A percentile compares a stretch with the other conserved stretches of the same genome.
phyloP scores from a whole-genome alignment of 1,140 invertebrate genomes.

The Capitella teleta region DNA sequence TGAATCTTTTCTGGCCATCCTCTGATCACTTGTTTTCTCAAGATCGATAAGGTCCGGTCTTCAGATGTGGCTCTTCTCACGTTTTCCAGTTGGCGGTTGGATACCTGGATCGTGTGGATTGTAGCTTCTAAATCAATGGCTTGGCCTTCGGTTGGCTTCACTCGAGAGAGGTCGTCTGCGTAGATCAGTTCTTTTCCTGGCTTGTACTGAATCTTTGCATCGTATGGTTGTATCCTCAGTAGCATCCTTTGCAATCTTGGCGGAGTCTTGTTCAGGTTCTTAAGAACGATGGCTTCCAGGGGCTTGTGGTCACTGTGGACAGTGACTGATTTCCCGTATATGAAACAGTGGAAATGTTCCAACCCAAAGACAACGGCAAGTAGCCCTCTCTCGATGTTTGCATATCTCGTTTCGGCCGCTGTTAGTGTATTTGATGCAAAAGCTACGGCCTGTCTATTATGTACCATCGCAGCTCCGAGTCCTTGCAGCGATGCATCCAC shows the following conservation, averaged over 20 bases:
- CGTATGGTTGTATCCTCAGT: constrained; percentile 40
- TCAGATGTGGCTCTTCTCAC: no score
- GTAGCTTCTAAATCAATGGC: no score
- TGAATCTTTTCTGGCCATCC: no score
- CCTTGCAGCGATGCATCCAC: constrained; percentile 23
- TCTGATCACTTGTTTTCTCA: no score
- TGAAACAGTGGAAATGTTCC: constrained; percentile 2
- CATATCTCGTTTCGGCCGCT: constrained; percentile 5
- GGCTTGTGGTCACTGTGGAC: constrained; percentile 14
- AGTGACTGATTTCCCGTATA: constrained; percentile 4
- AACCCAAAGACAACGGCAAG: constrained; percentile 10
- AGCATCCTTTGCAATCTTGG: no score
- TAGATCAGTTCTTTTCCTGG: constrained; percentile 36
- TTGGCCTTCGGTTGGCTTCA: no score
- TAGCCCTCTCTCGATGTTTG: constrained; percentile 8
- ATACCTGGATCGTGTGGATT: no score
- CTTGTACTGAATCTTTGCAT: constrained; percentile 36
- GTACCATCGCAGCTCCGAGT: constrained; percentile 39
- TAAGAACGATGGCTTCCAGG: constrained; percentile 35
- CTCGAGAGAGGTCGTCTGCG: constrained; percentile 23
- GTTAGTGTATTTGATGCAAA: no score
- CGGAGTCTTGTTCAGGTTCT: constrained; percentile 33
- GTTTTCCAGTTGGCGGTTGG: no score
- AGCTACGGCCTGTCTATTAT: constrained; percentile 32
- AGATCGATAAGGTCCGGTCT: no score